A percentile compares a stretch with the other conserved stretches of the same genome.
These are phyloP conservation scores for Myathropa florea DNA, from an alignment of 2,888 invertebrate genomes.

Conservation along the genomic window DNA sequence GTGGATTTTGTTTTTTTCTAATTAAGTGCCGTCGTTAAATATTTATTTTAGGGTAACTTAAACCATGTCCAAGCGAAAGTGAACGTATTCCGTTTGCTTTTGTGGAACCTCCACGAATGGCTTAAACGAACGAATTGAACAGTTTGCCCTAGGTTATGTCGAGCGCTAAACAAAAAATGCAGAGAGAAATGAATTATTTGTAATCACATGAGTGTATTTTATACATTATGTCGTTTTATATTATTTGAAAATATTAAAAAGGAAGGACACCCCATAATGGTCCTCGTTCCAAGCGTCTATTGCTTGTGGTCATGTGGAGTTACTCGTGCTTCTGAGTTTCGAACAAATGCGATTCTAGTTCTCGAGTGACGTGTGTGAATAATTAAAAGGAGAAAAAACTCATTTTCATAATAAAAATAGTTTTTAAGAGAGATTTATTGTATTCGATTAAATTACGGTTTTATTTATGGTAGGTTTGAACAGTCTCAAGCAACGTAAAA, in stretches of 20 bases:
- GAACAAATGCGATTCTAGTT: not conserved
- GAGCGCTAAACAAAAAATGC: not conserved
- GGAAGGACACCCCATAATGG: not conserved
- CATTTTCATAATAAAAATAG: not conserved
- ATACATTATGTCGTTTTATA: conserved; percentile 1
- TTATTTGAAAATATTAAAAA: conserved; percentile 2
- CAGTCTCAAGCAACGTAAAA: too few relatives aligned
- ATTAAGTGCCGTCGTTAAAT: not conserved
- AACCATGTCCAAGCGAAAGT: not conserved
- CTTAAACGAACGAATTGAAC: conserved; percentile 17
- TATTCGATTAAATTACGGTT: too few relatives aligned
- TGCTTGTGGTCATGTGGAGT: not conserved
- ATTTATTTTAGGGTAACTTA: not conserved
- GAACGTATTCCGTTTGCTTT: not conserved
- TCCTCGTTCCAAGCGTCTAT: not conserved
- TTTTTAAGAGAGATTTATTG: too few relatives aligned
- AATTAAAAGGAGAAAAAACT: not conserved
- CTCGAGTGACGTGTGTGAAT: not conserved
- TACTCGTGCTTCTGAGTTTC: not conserved
- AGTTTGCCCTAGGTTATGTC: conserved; percentile 29
- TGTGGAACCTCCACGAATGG: not conserved
- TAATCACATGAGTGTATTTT: conserved; percentile 14
- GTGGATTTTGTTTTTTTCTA: not conserved
- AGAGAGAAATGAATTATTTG: not conserved
- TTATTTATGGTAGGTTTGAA: too few relatives aligned